Conservation (phyloP, 2,113 vertebrate genomes). For the Ictalurus furcatus region DNA sequence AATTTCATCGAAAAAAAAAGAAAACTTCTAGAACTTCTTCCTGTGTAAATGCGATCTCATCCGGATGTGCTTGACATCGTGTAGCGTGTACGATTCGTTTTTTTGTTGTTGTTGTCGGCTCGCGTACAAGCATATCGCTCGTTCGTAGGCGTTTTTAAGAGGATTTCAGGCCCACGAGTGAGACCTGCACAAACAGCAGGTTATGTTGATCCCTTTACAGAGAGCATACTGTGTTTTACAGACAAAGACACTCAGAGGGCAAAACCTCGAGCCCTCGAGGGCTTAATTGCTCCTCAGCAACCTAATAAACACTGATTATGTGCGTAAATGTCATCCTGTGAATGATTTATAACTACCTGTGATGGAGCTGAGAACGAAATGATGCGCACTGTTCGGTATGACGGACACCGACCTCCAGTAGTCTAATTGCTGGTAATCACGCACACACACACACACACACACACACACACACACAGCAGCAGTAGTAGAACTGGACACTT, state of each 20-base stretch:
- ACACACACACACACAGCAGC: background rate
- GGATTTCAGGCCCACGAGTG: background rate
- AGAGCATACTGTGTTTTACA: background rate
- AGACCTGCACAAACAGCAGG: background rate
- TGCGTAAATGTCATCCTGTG: conserved; percentile 7
- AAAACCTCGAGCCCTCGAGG: conserved; percentile 14
- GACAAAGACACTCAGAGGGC: conserved; percentile 19
- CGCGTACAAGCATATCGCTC: background rate
- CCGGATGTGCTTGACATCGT: background rate
- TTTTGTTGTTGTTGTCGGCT: no score
- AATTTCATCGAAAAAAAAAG: no score
- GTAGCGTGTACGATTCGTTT: no score
- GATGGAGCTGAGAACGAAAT: background rate
- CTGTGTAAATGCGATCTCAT: no score
- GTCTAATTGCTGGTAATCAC: background rate
- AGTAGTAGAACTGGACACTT: background rate
- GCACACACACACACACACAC: background rate
- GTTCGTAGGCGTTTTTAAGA: background rate
- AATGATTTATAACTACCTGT: conserved; percentile 24
- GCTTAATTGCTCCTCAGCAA: conserved; percentile 24
- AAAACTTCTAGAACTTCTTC: no score
- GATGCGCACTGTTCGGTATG: background rate
- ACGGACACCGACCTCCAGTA: background rate
- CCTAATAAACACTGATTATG: conserved; percentile 30
- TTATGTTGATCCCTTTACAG: conserved; percentile 1